Base-by-base conservation (phyloP, 2,113 vertebrate species). In the Pelobates fuscus region DNA sequence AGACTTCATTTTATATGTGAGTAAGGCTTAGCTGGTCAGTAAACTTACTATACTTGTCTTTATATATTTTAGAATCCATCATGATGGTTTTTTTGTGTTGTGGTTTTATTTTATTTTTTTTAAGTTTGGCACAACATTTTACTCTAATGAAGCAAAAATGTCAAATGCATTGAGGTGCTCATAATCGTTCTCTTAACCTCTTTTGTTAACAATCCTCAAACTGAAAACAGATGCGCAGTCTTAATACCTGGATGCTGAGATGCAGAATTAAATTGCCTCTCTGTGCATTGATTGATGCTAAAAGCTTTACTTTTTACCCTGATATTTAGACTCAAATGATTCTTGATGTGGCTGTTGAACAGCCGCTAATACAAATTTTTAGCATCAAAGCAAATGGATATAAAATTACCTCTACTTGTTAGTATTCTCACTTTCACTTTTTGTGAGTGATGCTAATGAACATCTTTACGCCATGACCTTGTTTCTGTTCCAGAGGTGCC, bases 261-360 rank as follows among this genome's bases (percentile, higher is more conserved):
- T 55, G 52, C n/a, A 55, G 52, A 55, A 55, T 5, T 7, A 49
- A 49, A 49, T n/a, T 49, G 44, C 44, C 44, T 49, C 18, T 17
- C 12, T 49, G 12, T 11, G 15, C 44, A 49, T 49, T 49, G 44
- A 49, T 49, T 49, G 18, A 49, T 49, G 14, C 6, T n/a, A 49
- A n/a, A 49, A 49, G 44, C 44, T 49, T 55, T 55, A 23, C 52
- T 20, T 55, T 49, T 55, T 55, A 23, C 20, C n/a, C 52, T 55
- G 5, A 55, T 2, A 52, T 52, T 18, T 52, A 52, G 17, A n/a
- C 12, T 52, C 14, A 49, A 18, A 49, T 17, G 3, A 17, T 2
- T 49, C 44, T 18, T 2, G 17, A 49, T 17, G 14, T 49, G 7
- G 8, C 2, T 6, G 21, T 23, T 7, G 21, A 55, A 6, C 52